Evolutionary conservation across 2,113 vertebrate genomes (phyloP), one percentile per base, ranked within the genome.

Genomic region (Macrotus californicus): DNA sequence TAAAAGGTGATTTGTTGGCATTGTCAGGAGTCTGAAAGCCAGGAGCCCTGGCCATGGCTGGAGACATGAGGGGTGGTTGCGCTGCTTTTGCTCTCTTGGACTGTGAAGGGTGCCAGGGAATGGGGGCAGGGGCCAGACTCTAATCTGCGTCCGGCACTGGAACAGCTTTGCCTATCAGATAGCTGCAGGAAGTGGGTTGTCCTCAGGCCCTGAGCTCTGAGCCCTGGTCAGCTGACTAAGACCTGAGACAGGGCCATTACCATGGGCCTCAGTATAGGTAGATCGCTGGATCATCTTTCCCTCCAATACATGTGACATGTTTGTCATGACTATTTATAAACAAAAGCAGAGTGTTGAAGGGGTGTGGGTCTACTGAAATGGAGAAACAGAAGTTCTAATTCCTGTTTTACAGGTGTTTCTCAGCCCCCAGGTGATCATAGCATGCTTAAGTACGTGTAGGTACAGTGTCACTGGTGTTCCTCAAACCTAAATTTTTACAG

Each of bases 1-100:
- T 72, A 48, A 50, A 88, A 72, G 79, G n/a, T 41, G 79, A 15
- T 21, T 26, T 69, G 83, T 89, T 89, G 54, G 64, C 16, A 11
- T 31, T 18, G 41, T 75, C 34, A 19, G 29, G 34, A 56, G 36
- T 34, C 52, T 18, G 29, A 29, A 46, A 69, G 66, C 54, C 66
- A 59, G 84, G 46, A 61, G 19, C 59, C 11, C 41, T 39, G 43
- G 3, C 34, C 16, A 1, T 34, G 77, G 61, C 1, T n/a, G 43
- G 77, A 89, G 72, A 36, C 24, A 0, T 16, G 52, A 18, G 81
- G n/a, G 34, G 39, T 85, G 34, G 52, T 54, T 4, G 41, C 26
- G 14, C 50, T 41, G 72, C 31, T 77, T 88, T 69, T 56, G 43
- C 54, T 52, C 13, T 31, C 46, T 1, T 31, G 22, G 22, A 43